These are phyloP conservation scores for Brevimyrus niger DNA, from an alignment of 2,113 vertebrate genomes.

Conservation along the genomic window DNA sequence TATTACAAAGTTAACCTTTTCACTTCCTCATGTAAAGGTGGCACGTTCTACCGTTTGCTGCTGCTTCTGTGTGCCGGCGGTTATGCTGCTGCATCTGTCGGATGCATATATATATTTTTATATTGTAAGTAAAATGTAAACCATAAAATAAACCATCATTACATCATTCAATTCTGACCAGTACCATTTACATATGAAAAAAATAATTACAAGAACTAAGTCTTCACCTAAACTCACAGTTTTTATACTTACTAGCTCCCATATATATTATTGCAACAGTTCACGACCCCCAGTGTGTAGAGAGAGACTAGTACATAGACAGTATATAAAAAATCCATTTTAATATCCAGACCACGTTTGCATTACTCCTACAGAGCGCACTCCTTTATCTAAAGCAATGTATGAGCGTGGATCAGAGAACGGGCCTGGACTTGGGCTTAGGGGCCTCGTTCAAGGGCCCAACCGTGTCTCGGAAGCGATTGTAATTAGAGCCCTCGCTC, in stretches of 20 bases:
- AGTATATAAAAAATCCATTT: neutral
- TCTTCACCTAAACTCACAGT: neutral
- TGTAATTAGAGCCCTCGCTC: too few relatives aligned
- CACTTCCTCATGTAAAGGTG: constrained; percentile 24
- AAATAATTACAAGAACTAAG: neutral
- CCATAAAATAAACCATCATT: neutral
- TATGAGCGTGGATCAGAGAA: too few relatives aligned
- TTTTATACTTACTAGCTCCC: neutral
- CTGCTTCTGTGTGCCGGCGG: neutral
- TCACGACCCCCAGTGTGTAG: neutral
- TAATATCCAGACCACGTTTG: neutral
- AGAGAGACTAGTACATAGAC: neutral
- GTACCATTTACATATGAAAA: neutral
- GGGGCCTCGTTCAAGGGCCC: neutral
- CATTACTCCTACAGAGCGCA: too few relatives aligned
- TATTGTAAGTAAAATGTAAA: neutral
- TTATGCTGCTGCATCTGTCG: neutral
- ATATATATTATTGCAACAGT: neutral
- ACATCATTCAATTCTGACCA: neutral
- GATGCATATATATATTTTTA: neutral
- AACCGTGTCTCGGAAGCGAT: neutral
- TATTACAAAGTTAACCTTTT: constrained; percentile 56
- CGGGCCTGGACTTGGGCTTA: too few relatives aligned
- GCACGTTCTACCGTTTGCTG: neutral
- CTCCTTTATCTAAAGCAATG: too few relatives aligned